Evolutionary conservation across 2,888 invertebrate genomes (phyloP).

Genomic region (Brenthis ino): DNA sequence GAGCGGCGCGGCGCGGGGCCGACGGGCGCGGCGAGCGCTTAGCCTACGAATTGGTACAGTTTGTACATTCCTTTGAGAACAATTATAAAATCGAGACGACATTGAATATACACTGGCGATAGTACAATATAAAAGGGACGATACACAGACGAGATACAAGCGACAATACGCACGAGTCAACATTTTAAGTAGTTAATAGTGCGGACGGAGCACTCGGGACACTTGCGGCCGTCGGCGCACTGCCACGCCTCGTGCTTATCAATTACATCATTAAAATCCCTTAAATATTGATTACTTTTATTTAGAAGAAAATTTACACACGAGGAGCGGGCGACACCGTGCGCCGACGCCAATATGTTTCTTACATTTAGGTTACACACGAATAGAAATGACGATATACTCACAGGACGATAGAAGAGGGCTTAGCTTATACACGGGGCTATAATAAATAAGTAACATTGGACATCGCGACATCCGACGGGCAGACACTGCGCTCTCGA

Average conservation of each 20-base stretch:
- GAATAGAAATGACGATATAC: constrained; percentile 33
- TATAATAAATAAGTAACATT: constrained; percentile 25
- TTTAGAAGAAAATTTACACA: too few species aligned
- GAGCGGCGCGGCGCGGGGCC: constrained; percentile 1
- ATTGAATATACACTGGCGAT: constrained; percentile 28
- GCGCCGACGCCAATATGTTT: constrained; percentile 17
- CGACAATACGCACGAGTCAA: constrained; percentile 52
- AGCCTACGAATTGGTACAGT: constrained; percentile 43
- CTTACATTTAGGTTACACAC: constrained; percentile 36
- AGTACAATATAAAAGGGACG: constrained; percentile 34
- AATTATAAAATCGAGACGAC: constrained; percentile 25
- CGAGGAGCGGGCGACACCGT: not conserved
- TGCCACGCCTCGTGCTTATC: not conserved
- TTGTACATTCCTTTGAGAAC: constrained; percentile 47
- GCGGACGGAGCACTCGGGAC: constrained; percentile 45
- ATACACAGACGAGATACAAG: constrained; percentile 40
- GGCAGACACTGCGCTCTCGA: too few species aligned
- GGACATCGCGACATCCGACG: constrained; percentile 11
- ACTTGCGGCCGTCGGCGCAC: constrained; percentile 4
- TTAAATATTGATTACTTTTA: too few species aligned
- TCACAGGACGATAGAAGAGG: constrained; percentile 30
- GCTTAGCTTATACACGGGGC: constrained; percentile 42
- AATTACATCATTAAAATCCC: too few species aligned
- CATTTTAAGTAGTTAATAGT: constrained; percentile 45
- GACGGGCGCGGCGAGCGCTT: constrained; percentile 27